A percentile compares a stretch with the other conserved stretches of the same genome.
These are phyloP conservation scores for Geophilus truncorum DNA, from an alignment of 2,888 invertebrate genomes.

Conservation along the genomic window DNA sequence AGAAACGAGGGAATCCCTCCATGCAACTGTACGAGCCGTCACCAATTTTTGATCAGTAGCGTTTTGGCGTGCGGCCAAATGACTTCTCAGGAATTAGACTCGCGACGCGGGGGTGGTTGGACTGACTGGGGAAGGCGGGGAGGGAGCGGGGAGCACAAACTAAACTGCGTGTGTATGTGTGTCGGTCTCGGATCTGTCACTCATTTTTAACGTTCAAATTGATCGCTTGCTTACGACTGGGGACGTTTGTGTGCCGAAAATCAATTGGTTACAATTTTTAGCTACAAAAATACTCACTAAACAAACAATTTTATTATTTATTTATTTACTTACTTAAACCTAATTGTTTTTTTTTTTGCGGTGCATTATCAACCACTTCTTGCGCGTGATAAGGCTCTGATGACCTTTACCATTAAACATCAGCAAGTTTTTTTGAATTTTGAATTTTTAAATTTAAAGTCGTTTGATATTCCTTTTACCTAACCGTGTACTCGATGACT, in stretches of 20 bases:
- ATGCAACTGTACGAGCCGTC: background rate
- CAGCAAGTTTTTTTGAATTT: too few species aligned
- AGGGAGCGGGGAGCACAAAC: too few species aligned
- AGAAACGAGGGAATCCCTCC: background rate
- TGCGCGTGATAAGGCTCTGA: too few species aligned
- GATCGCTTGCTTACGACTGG: background rate
- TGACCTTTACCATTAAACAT: too few species aligned
- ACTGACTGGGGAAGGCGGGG: background rate
- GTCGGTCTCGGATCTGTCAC: conserved; percentile 9
- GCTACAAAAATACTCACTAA: background rate
- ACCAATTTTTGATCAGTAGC: background rate
- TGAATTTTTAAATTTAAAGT: too few species aligned
- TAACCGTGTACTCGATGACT: too few species aligned
- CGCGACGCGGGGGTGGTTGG: conserved; percentile 4
- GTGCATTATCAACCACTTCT: too few species aligned
- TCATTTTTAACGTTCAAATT: conserved; percentile 10
- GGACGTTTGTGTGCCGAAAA: background rate
- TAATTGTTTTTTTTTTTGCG: too few species aligned
- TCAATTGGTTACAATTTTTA: background rate
- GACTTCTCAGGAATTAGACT: conserved; percentile 10
- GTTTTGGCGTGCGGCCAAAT: background rate
- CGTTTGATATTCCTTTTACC: too few species aligned
- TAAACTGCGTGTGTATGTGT: background rate
- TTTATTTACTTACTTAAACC: too few species aligned
- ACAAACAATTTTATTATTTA: background rate